These are phyloP conservation scores for Phalacrocorax carbo DNA, from an alignment of 2,113 vertebrate species.

Conservation along the genomic window DNA sequence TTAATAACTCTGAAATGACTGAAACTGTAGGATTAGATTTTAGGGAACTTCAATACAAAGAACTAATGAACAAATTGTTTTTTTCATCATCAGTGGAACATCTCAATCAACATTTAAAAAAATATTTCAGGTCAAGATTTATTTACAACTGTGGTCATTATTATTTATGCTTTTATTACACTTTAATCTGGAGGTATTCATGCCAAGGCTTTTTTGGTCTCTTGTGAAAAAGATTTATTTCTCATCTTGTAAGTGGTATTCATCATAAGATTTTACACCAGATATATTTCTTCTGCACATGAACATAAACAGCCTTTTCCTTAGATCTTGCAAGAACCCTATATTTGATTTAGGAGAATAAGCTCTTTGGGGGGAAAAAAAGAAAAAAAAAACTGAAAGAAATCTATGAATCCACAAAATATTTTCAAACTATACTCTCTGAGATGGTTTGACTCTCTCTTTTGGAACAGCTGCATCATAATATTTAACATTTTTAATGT, in stretches of 20 bases:
- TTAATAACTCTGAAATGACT: not conserved
- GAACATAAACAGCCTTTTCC: not conserved
- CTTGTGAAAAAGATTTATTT: not conserved
- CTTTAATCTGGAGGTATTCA: not conserved
- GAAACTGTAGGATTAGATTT: not conserved
- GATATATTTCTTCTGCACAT: not conserved
- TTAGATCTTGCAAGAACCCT: not conserved
- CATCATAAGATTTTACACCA: not conserved
- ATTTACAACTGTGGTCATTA: not conserved
- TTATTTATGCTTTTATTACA: not conserved
- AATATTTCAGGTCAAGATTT: not conserved
- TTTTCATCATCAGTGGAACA: not conserved
- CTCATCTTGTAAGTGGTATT: not conserved
- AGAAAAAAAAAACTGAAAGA: not conserved
- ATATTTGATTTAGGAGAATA: not conserved
- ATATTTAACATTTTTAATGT: not conserved
- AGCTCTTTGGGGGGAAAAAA: fast-evolving
- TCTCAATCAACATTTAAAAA: not conserved
- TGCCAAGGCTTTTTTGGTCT: not conserved
- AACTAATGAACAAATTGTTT: not conserved
- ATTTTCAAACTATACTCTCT: not conserved
- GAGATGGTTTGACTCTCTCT: not conserved
- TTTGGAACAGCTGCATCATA: not conserved
- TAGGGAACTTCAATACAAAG: not conserved
- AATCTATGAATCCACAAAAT: not conserved